Evolutionary conservation across 2,113 vertebrate species (phyloP).

Genomic region (Podiceps cristatus): DNA sequence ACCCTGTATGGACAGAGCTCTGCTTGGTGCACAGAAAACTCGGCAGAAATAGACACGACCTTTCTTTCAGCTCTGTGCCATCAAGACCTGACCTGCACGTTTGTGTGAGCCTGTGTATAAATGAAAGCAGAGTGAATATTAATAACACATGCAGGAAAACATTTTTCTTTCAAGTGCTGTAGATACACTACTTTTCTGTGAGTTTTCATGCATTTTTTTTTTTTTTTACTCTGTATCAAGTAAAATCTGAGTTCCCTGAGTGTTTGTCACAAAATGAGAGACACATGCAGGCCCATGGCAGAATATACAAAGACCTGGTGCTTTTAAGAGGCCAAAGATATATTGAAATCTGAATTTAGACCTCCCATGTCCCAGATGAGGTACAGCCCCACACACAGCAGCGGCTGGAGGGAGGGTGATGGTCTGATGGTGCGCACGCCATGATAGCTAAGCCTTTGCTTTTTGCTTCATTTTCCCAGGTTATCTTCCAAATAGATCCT

Average conservation of each 20-base stretch:
- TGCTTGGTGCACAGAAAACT: background rate
- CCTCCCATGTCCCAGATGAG: background rate
- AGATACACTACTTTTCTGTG: background rate
- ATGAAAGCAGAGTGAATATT: background rate
- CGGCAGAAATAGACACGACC: background rate
- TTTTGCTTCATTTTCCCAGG: background rate
- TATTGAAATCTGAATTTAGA: background rate
- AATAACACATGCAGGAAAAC: background rate
- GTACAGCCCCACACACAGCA: background rate
- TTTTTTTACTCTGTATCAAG: background rate
- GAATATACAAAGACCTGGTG: background rate
- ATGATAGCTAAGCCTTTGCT: background rate
- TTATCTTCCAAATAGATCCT: background rate
- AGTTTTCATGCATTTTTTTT: background rate
- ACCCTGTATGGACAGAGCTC: background rate
- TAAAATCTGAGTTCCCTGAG: background rate
- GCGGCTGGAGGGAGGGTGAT: background rate
- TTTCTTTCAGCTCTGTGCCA: background rate
- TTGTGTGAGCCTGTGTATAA: background rate
- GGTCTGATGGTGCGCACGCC: background rate
- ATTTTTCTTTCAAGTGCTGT: background rate
- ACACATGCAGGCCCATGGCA: fast-evolving
- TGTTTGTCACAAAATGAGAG: background rate
- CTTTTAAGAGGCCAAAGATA: background rate
- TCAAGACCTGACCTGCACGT: background rate